phyloP scores from a whole-genome alignment of 2,797 vertebrate species.

The Numenius phaeopus region DNA sequence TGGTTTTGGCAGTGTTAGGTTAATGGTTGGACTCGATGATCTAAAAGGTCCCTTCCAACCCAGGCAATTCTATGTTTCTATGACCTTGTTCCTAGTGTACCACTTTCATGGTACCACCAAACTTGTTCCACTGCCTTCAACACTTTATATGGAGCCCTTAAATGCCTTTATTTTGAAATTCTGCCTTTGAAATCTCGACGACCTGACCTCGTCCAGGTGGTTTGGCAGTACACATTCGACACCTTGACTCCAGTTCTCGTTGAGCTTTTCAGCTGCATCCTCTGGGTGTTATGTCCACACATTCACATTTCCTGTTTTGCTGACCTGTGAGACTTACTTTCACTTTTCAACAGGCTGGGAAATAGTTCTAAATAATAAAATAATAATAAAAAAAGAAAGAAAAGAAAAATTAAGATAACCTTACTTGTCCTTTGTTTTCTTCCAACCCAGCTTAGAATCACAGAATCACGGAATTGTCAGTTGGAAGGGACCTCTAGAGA shows the following conservation, averaged over 20 bases:
- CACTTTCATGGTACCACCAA: background rate
- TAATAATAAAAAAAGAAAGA: too few relatives aligned
- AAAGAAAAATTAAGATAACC: background rate
- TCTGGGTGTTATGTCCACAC: background rate
- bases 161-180: background rate
- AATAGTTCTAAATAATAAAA: background rate
- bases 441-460: too few relatives aligned
- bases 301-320: conserved; percentile 9
- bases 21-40: background rate
- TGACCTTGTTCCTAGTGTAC: background rate
- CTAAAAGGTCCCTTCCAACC: background rate
- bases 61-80: background rate
- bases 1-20: background rate
- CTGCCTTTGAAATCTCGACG: background rate
- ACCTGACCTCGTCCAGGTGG: fast-evolving
- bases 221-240: background rate
- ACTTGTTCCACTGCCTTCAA: background rate
- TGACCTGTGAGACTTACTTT: background rate
- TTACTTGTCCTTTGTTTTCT: background rate
- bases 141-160: background rate
- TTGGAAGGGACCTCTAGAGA: too few relatives aligned
- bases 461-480: too few relatives aligned
- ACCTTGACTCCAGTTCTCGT: background rate
- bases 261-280: background rate
- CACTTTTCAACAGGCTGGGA: background rate